Evolutionary conservation across 1,140 invertebrate species (phyloP), one percentile per base, ranked within the genome.

Genomic region (Ceratitis capitata): DNA sequence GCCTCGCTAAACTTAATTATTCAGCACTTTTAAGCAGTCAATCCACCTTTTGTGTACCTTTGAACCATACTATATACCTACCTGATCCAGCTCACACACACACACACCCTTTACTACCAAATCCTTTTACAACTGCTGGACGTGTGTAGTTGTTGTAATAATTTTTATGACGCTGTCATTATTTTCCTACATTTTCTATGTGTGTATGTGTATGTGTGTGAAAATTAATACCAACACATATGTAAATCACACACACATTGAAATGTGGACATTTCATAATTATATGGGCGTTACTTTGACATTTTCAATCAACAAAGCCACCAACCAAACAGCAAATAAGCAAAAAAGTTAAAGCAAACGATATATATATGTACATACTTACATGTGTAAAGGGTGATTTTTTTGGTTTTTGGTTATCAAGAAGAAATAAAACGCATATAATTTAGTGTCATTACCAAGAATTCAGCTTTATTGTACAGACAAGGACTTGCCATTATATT

Each of bases 241-340:
- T 78, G 69, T 39, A 35, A 78, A 78, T 45, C 39, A 45, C 61
- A 64, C 69, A 45, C n/a, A n/a, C n/a, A n/a, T n/a, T n/a, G n/a
- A n/a, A 78, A 78, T 45, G 32, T 78, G 69, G 64, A 45, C 69
- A 78, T 47, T 42, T 78, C 35, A 78, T 78, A 47, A 78, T 78
- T 78, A 45, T 45, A 39, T 39, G 69, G 69, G 69, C 69, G 69
- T 7, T 35, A 42, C 69, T 78, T 78, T 78, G 39, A 32, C n/a
- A 45, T 26, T 78, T 69, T 78, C 69, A 78, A 78, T 78, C 69
- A 78, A 78, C 69, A 78, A 78, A 78, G 19, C 16, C 19, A 39
- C 10, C 69, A 45, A 45, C 69, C 23, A 47, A 7, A 3, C 45
- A 56, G 7, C 7, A 9, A 3, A 9, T 10, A n/a, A 0, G 45